Conservation (phyloP, 1,140 invertebrate species). For the Dendroctonus ponderosae region DNA sequence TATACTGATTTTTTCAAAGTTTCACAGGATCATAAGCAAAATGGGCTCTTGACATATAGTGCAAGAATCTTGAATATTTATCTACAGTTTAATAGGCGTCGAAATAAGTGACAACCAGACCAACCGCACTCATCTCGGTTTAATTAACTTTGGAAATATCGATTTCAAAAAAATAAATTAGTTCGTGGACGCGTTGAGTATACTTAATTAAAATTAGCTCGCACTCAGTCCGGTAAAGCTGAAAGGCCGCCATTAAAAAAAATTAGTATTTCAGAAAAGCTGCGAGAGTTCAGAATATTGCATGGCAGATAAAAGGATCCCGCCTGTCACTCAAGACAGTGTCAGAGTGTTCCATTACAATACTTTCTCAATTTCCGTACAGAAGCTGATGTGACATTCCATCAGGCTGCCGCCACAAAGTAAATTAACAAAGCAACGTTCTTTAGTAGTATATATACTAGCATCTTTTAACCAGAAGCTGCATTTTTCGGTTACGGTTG, state of each 20-base stretch:
- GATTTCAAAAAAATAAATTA: constrained; percentile 30
- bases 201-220: constrained; percentile 25
- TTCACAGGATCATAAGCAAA: too few species aligned
- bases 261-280: constrained; percentile 42
- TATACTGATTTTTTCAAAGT: too few species aligned
- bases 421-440: constrained; percentile 50
- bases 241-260: constrained; percentile 28
- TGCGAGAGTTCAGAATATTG: constrained; percentile 43
- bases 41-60: too few species aligned
- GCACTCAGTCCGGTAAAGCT: constrained; percentile 15
- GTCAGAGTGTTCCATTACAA: constrained; percentile 45
- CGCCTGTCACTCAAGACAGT: constrained; percentile 48
- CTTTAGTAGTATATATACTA: constrained; percentile 11
- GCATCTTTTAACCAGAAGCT: constrained; percentile 10
- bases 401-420: constrained; percentile 49
- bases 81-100: constrained; percentile 7
- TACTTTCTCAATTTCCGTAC: constrained; percentile 52
- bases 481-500: constrained; percentile 1
- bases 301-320: constrained; percentile 49
- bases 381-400: constrained; percentile 50
- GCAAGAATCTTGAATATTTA: background rate
- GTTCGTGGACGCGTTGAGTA: constrained; percentile 7
- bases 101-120: constrained; percentile 12
- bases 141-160: constrained; percentile 27
- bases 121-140: constrained; percentile 17